A percentile compares a stretch with the other conserved stretches of the same genome.
Evolutionary conservation across 2,113 vertebrate species (phyloP).

Genomic region (Danionella cerebrum): DNA sequence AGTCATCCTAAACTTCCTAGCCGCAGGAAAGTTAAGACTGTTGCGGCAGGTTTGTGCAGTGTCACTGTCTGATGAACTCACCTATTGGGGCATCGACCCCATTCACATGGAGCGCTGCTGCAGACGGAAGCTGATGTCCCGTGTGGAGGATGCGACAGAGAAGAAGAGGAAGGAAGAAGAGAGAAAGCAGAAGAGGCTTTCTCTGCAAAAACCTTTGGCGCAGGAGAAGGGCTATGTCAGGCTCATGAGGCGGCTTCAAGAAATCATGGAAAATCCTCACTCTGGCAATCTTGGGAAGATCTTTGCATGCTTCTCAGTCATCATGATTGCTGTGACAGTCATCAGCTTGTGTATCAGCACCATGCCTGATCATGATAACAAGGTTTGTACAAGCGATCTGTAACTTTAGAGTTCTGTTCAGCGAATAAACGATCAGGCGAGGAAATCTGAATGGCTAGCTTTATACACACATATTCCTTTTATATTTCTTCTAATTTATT

Average conservation of each 20-base stretch:
- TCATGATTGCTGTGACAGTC: slow-evolving; percentile 87
- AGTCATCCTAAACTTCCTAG: slow-evolving; percentile 85
- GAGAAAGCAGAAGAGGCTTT: slow-evolving; percentile 50
- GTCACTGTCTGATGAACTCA: slow-evolving; percentile 85
- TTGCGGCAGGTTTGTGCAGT: slow-evolving; percentile 81
- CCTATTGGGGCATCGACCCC: slow-evolving; percentile 91
- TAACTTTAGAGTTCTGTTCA: too few relatives aligned
- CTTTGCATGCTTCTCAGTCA: slow-evolving; percentile 86
- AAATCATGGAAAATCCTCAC: slow-evolving; percentile 88
- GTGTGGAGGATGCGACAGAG: slow-evolving; percentile 73
- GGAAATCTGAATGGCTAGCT: too few relatives aligned
- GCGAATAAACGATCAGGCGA: too few relatives aligned
- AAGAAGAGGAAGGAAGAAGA: slow-evolving; percentile 68
- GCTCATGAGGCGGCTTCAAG: slow-evolving; percentile 68
- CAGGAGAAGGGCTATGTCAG: slow-evolving; percentile 60
- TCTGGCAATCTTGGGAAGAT: slow-evolving; percentile 85
- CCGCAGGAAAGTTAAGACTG: slow-evolving; percentile 83
- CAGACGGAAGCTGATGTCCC: slow-evolving; percentile 68
- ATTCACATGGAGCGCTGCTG: slow-evolving; percentile 83
- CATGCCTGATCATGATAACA: slow-evolving; percentile 86
- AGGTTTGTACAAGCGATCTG: slow-evolving; percentile 65
- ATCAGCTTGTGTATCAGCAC: slow-evolving; percentile 93
- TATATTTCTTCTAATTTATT: too few relatives aligned
- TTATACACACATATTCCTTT: too few relatives aligned
- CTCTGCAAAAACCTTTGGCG: slow-evolving; percentile 34